A percentile compares a stretch with the other conserved stretches of the same genome.
Evolutionary conservation across 2,113 vertebrate genomes (phyloP).

Genomic region (Gopherus flavomarginatus): DNA sequence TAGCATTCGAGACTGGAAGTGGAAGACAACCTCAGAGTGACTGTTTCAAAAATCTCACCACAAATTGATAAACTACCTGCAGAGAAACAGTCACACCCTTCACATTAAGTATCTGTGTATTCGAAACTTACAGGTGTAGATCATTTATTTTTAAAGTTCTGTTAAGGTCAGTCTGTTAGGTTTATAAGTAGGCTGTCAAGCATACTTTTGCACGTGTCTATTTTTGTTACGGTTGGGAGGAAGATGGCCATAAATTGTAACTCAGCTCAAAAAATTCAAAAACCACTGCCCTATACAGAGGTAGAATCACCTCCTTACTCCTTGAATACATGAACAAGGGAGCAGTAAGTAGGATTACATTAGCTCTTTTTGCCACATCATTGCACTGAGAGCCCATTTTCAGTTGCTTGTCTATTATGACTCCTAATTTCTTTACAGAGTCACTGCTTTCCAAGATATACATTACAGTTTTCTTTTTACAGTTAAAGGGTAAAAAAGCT

Average conservation of each 20-base stretch:
- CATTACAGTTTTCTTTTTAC: not conserved
- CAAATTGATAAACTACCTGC: too few species aligned
- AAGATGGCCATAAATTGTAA: not conserved
- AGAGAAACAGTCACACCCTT: too few species aligned
- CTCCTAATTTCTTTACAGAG: not conserved
- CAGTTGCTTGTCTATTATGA: not conserved
- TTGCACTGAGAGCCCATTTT: not conserved
- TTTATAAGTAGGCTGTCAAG: too few species aligned
- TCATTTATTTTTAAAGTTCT: too few species aligned
- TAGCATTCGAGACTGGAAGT: too few species aligned
- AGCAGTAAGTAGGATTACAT: not conserved
- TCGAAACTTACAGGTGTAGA: too few species aligned
- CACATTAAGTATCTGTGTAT: too few species aligned
- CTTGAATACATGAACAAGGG: not conserved
- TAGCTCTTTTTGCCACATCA: not conserved
- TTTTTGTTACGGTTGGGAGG: not conserved
- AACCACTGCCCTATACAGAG: not conserved
- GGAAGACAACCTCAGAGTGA: too few species aligned
- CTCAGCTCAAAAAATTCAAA: too few species aligned
- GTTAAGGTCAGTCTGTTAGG: too few species aligned
- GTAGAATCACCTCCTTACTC: not conserved
- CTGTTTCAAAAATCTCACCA: too few species aligned
- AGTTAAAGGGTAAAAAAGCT: not conserved
- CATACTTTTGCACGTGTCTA: too few species aligned
- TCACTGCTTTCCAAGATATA: not conserved